Base-by-base conservation (phyloP, 1,140 invertebrate genomes). In the Laupala kohalensis region DNA sequence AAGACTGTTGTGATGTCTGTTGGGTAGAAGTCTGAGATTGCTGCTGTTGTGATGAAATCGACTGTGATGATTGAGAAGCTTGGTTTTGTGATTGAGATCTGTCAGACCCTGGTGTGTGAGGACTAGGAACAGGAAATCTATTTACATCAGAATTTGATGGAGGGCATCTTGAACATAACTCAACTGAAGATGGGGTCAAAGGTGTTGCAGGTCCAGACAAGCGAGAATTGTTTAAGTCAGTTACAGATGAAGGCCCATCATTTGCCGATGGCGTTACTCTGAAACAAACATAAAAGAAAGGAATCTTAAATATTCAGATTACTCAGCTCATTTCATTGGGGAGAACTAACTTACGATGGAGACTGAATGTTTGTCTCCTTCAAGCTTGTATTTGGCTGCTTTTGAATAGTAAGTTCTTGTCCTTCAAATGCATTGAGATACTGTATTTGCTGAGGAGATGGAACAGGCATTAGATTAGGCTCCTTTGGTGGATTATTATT, bases 341-440 rank as follows among this genome's bases (percentile, higher is more conserved):
- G 23, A 23, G 13, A 62, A 15, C 12, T 2, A 69, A 83, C 84
- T 83, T 82, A 88, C 87, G 86, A 83, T 5, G 85, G 84, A 73
- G 84, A 86, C 77, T 84, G 84, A 74, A 84, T 83, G 78, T 83
- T 84, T 2, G 83, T 80, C 76, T 92, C 90, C 79, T 91, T 91
- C n/a, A 94, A 81, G 78, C 91, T 92, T 27, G 92, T 94, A 80
- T 97, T 97, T 23, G 95, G 92, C 82, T 97, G 95, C 81, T 96
- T 97, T 79, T 96, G 95, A 82, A 97, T 97, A 70, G 94, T 96
- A 74, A 97, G 82, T 84, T 97, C 95, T 85, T 97, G 95, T 66
- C 94, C 94, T 85, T 97, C 94, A 82, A 97, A 96, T 72, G 93
- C 90, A 85, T 94, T 96, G 73, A 96, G 86, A 85, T 96, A 97